Conservation (phyloP, 2,888 invertebrate species). For the Scaptomyza parva region DNA sequence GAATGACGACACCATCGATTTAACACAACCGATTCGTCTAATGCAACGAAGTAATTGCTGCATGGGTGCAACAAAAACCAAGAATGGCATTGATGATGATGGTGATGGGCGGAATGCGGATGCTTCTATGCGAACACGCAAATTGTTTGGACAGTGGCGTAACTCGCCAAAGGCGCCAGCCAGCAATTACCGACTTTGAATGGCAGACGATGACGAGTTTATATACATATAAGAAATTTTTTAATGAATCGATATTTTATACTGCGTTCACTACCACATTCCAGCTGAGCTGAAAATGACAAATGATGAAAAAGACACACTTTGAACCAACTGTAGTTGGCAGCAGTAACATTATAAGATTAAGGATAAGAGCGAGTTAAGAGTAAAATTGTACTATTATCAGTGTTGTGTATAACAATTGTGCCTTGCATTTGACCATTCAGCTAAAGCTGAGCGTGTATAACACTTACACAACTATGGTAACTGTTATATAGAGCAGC, state of each 20-base stretch:
- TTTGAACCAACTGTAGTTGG: neutral
- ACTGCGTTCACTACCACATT: constrained; percentile 25
- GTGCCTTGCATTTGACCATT: constrained; percentile 44
- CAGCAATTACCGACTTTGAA: constrained; percentile 79
- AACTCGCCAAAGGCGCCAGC: constrained; percentile 57
- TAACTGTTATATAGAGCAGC: constrained; percentile 6
- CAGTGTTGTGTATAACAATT: constrained; percentile 25
- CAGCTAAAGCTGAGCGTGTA: constrained; percentile 10
- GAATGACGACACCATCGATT: constrained; percentile 84
- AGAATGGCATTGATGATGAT: constrained; percentile 57
- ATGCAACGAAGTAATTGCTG: constrained; percentile 82
- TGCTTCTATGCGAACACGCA: constrained; percentile 61
- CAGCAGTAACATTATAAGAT: constrained; percentile 12
- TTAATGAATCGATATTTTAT: constrained; percentile 7
- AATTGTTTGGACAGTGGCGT: constrained; percentile 57
- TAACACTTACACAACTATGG: no score
- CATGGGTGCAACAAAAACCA: constrained; percentile 49
- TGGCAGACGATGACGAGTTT: constrained; percentile 12
- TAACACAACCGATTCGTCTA: constrained; percentile 82
- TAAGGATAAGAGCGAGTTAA: neutral
- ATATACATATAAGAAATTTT: constrained; percentile 7
- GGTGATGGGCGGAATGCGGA: constrained; percentile 47
- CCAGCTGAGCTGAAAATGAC: constrained; percentile 20
- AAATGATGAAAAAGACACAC: no score
- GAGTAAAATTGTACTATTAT: neutral